A percentile compares a stretch with the other conserved stretches of the same genome.
phyloP scores from a whole-genome alignment of 1,140 invertebrate species.

The Musca vetustissima region DNA sequence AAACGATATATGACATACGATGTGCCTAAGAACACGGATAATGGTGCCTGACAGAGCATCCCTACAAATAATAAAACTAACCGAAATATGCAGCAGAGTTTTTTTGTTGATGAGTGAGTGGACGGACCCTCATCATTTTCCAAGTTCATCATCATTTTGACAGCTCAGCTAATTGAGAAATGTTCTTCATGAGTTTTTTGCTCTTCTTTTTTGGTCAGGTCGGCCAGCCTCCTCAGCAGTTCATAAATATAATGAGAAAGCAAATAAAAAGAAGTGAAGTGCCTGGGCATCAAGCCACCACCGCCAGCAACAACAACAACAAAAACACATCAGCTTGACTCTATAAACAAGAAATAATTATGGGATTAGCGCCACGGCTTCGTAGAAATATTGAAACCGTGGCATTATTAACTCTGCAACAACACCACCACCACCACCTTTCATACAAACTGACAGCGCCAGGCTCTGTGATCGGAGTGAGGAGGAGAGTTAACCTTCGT shows the following conservation, averaged over 20 bases:
- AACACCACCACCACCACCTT: too few relatives aligned
- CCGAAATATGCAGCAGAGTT: too few relatives aligned
- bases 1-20: constrained; percentile 1
- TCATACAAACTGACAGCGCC: too few relatives aligned
- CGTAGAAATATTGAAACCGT: background rate
- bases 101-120: constrained; percentile 11
- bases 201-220: background rate
- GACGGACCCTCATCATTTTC: constrained; percentile 53
- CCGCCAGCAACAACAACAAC: constrained; percentile 19
- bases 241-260: too few relatives aligned
- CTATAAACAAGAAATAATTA: constrained; percentile 40
- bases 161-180: constrained; percentile 55
- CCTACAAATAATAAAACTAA: too few relatives aligned
- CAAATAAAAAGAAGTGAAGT: background rate
- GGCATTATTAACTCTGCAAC: too few relatives aligned
- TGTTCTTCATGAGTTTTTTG: background rate
- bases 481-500: too few relatives aligned
- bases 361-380: constrained; percentile 49
- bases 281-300: background rate
- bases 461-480: too few relatives aligned
- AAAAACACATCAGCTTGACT: constrained; percentile 4
- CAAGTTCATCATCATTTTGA: constrained; percentile 55
- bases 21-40: background rate
- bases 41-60: too few relatives aligned
- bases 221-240: background rate